Evolutionary conservation across 2,797 vertebrate genomes (phyloP), one percentile per base, ranked within the genome.

Genomic region (Odontamblyopus rebecca): DNA sequence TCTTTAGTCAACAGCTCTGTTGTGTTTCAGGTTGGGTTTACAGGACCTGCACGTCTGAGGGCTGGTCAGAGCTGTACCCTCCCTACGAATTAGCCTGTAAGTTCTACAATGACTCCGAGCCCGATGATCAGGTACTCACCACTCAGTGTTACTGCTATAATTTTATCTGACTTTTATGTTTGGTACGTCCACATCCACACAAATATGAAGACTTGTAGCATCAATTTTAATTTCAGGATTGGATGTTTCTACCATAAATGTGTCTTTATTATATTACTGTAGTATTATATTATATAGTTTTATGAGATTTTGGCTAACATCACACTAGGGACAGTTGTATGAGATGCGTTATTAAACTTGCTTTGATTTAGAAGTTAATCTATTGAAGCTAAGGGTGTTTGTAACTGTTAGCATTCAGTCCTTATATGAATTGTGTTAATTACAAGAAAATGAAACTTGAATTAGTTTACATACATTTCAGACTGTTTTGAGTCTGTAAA

Each of bases 31-130:
- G 94, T 2, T 93, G 89, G 77, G 91, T 97, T 27, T 94, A 90
- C 85, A 94, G 95, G 88, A 96, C 95, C 86, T 97, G 96, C 2
- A 95, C 94, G 0, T 77, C 30, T 0, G 85, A 88, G 0, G 91
- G 93, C 62, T 97, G 96, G 96, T 95, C 93, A 38, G 94, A 95
- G 16, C 92, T 93, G 1, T 94, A 92, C 65, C 95, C 95, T 5
- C 73, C 93, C 0, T 96, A 96, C 19, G 82, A 91, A 0, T 66
- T 93, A 16, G 94, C 94, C 73, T 97, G 96, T 61, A 79, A 83
- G 0, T 94, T 96, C 76, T 92, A 89, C 51, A 93, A 95, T 12
- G 89, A 91, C 41, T 87, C 85, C 2, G 95, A 88, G 23, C 89
- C 93, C 1, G 94, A 95, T 74, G 92, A 93, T 19, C 93, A 94